Conservation (phyloP, 2,888 invertebrate species). For the Trypoxylon attenuatum region DNA sequence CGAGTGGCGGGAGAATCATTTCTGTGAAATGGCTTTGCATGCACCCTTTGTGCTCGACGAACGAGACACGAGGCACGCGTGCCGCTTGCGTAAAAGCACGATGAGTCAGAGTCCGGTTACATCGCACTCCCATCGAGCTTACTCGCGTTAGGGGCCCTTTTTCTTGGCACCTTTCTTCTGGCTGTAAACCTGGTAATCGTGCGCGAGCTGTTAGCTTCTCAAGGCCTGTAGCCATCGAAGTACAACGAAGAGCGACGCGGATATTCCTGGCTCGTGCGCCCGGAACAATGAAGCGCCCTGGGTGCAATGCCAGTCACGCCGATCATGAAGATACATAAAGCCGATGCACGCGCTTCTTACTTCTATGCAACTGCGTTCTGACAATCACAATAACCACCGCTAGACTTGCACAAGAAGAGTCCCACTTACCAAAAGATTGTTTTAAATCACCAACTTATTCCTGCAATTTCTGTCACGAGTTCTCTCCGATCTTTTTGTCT, state of each 20-base stretch:
- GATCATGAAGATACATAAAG: constrained; percentile 40
- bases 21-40: too few species aligned
- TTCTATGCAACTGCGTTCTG: too few species aligned
- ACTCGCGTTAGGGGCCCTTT: neutral
- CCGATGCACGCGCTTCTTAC: constrained; percentile 5
- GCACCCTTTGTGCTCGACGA: constrained; percentile 25
- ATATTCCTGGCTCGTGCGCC: constrained; percentile 37
- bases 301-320: constrained; percentile 51
- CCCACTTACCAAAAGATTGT: too few species aligned
- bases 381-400: too few species aligned
- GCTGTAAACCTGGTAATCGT: neutral
- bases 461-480: too few species aligned
- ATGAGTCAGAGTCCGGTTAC: constrained; percentile 28
- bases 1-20: too few species aligned
- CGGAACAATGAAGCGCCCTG: constrained; percentile 47
- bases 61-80: too few species aligned
- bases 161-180: constrained; percentile 1
- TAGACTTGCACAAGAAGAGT: too few species aligned
- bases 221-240: constrained; percentile 22
- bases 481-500: too few species aligned
- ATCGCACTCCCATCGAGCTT: neutral
- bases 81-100: constrained; percentile 10
- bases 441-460: too few species aligned
- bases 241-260: constrained; percentile 7
- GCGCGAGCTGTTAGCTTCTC: too few species aligned